phyloP scores from a whole-genome alignment of 92 coral and sea anemone species.

The Zoanthus gigantus region DNA sequence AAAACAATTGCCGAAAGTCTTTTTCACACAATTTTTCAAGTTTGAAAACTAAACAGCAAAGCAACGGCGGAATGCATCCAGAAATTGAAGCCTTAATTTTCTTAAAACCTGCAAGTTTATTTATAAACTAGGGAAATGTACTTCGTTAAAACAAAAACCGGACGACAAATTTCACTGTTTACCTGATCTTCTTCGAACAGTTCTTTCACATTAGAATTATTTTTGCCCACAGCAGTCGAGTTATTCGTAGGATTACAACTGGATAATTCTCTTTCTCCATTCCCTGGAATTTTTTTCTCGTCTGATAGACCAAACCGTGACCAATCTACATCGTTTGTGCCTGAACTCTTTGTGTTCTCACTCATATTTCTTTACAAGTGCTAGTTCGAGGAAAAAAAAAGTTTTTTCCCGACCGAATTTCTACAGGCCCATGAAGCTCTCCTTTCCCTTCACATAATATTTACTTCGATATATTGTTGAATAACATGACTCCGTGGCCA shows the following conservation, averaged over 20 bases:
- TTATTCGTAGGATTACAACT: conserved; percentile 11
- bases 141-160: not conserved
- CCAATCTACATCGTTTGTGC: conserved; percentile 37
- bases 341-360: conserved; percentile 14
- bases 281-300: conserved; percentile 31
- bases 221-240: conserved; percentile 11
- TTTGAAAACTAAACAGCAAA: not conserved
- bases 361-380: conserved; percentile 43
- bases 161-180: not conserved
- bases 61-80: conserved; percentile 42
- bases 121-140: conserved; percentile 11
- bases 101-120: conserved; percentile 6
- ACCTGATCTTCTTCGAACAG: conserved; percentile 47
- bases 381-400: conserved; percentile 4
- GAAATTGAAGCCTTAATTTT: not conserved
- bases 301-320: conserved; percentile 41
- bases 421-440: conserved; percentile 7
- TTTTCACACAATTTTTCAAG: not conserved
- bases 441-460: not conserved
- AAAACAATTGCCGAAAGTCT: not conserved
- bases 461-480: conserved; percentile 26
- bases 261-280: conserved; percentile 25
- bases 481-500: conserved; percentile 19
- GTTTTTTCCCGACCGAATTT: conserved; percentile 14
- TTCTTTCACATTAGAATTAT: conserved; percentile 30